These are phyloP conservation scores for Butorides virescens DNA, from an alignment of 2,113 vertebrate genomes.

Conservation along the genomic window DNA sequence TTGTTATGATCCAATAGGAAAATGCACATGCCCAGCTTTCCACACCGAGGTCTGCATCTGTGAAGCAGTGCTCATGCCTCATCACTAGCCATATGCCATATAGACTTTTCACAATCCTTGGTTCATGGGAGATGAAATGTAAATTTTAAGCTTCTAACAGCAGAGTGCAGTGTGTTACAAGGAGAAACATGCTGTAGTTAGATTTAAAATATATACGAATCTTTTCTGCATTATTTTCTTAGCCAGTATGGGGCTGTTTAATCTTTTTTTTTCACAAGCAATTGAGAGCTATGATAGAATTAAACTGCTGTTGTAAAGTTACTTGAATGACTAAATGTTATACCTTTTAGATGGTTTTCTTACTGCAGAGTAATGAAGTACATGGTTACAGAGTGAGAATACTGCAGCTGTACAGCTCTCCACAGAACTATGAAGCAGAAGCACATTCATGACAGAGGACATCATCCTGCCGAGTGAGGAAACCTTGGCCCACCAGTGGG, in stretches of 20 bases:
- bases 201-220: background rate
- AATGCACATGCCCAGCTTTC: background rate
- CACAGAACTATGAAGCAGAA: conserved; percentile 72
- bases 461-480: conserved; percentile 82
- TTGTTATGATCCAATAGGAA: background rate
- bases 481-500: conserved; percentile 73
- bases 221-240: background rate
- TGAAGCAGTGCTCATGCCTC: background rate
- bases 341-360: background rate
- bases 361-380: background rate
- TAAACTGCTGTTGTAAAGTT: background rate
- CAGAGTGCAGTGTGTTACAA: conserved; percentile 71
- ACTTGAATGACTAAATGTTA: background rate
- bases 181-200: background rate
- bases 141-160: conserved; percentile 52
- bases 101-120: background rate
- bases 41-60: background rate
- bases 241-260: background rate
- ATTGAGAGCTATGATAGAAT: background rate
- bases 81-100: background rate
- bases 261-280: background rate
- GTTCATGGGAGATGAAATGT: background rate
- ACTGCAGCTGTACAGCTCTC: background rate
- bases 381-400: background rate
- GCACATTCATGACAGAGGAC: conserved; percentile 88